Conservation (phyloP, 2,888 invertebrate species). For the Rutpela maculata region DNA sequence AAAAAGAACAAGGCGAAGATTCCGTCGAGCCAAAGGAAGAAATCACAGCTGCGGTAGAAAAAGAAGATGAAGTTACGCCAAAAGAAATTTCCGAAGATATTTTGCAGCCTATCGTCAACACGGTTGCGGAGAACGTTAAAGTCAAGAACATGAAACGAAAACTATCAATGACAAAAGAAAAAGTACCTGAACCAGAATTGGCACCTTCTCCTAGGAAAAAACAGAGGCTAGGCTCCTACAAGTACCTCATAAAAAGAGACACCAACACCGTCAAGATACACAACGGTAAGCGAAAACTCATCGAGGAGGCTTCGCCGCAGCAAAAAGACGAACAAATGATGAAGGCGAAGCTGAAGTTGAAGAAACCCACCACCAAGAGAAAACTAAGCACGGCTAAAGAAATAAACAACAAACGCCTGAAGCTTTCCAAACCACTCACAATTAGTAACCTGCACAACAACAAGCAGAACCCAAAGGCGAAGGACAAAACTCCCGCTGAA, state of each 20-base stretch:
- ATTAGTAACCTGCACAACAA: slow-evolving; percentile 66
- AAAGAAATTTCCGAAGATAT: slow-evolving; percentile 50
- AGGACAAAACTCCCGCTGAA: slow-evolving; percentile 37
- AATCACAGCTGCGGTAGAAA: slow-evolving; percentile 22
- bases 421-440: slow-evolving; percentile 67
- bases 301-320: slow-evolving; percentile 69
- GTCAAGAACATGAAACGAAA: slow-evolving; percentile 75
- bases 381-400: slow-evolving; percentile 67
- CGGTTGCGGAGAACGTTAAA: slow-evolving; percentile 73
- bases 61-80: slow-evolving; percentile 12
- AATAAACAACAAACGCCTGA: slow-evolving; percentile 59
- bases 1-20: slow-evolving; percentile 32
- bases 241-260: slow-evolving; percentile 74
- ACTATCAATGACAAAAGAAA: slow-evolving; percentile 68
- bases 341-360: slow-evolving; percentile 62
- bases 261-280: slow-evolving; percentile 72
- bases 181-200: slow-evolving; percentile 57
- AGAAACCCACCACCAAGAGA: slow-evolving; percentile 74
- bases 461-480: slow-evolving; percentile 42
- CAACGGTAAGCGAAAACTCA: slow-evolving; percentile 74
- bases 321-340: slow-evolving; percentile 68
- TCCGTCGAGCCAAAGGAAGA: slow-evolving; percentile 45
- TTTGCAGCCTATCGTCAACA: slow-evolving; percentile 67
- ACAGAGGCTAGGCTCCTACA: slow-evolving; percentile 70
- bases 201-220: slow-evolving; percentile 62